Base-by-base conservation (phyloP, 2,888 invertebrate species). In the Ganaspis brasiliensis region DNA sequence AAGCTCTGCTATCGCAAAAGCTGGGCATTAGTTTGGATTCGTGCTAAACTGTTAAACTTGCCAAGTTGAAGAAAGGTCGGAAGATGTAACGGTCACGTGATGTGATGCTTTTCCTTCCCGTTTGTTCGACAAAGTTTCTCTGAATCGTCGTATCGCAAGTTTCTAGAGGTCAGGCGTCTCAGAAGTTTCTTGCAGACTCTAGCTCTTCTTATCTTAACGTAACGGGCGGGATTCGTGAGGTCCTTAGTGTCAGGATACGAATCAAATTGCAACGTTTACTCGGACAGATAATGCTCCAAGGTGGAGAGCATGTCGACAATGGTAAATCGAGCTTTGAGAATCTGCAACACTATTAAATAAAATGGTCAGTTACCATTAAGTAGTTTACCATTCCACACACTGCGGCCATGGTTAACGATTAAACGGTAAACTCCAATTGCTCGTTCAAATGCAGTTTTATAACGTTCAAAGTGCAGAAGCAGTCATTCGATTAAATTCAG, bases 1-100 rank as follows among this genome's bases (percentile, higher is more conserved):
- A 24, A n/a, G 40, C 21, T 19, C 40, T 40, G 37, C 24, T 24
- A 45, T 67, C 67, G 56, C 14, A 12, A 56, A 56, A 24, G 24
- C 24, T 12, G 21, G 26, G 26, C 56, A 67, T 52, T 45, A 67
- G 67, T 67, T 67, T n/a, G 67, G 24, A 45, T 45, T 67, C 67
- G 45, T 40, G 67, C 40, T 67, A 67, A 67, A 67, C 67, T 67
- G n/a, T 24, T 67, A 45, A 67, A 67, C 67, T 67, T 67, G 21
- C 67, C 14, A 67, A 67, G 67, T 67, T 67, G 67, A 45, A 67
- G 67, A 67, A 67, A 67, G 67, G 40, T 67, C 67, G 67, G 67
- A 67, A 67, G 67, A 67, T 67, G 67, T 67, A 67, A 67, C 67
- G 67, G 67, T 45, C 67, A 67, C 67, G 45, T 67, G 67, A 67